These are phyloP conservation scores for Anarhynchus alexandrinus DNA, from an alignment of 2,113 vertebrate genomes.

Conservation along the genomic window DNA sequence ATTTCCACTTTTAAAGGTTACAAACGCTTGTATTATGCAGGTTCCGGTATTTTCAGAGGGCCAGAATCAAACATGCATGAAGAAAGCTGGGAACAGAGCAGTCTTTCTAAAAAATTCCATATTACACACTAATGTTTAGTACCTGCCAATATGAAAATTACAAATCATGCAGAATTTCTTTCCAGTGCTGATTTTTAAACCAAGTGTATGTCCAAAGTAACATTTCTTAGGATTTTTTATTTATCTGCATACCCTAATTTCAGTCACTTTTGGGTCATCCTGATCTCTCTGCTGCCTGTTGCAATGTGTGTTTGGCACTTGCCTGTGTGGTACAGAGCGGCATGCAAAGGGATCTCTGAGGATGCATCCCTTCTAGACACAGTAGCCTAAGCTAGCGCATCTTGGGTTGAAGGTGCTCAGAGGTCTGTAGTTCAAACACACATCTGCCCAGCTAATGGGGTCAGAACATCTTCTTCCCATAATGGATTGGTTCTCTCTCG, in stretches of 20 bases:
- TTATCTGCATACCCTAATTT: not conserved
- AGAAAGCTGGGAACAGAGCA: not conserved
- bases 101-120: not conserved
- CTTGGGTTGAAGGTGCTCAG: not conserved
- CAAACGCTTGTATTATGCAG: not conserved
- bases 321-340: not conserved
- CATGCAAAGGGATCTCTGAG: not conserved
- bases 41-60: not conserved
- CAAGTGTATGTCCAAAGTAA: not conserved
- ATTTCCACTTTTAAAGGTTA: not conserved
- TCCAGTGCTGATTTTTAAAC: not conserved
- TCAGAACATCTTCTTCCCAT: conserved; percentile 44
- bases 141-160: not conserved
- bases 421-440: conserved; percentile 49
- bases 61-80: not conserved
- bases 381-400: not conserved
- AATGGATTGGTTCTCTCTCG: conserved; percentile 53
- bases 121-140: not conserved
- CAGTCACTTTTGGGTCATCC: not conserved
- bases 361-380: not conserved
- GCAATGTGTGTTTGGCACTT: not conserved
- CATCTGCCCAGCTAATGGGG: conserved; percentile 59
- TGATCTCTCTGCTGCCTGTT: not conserved
- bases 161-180: not conserved
- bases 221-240: not conserved